Base-by-base conservation (phyloP, 2,797 vertebrate species). In the Botia almorhae region DNA sequence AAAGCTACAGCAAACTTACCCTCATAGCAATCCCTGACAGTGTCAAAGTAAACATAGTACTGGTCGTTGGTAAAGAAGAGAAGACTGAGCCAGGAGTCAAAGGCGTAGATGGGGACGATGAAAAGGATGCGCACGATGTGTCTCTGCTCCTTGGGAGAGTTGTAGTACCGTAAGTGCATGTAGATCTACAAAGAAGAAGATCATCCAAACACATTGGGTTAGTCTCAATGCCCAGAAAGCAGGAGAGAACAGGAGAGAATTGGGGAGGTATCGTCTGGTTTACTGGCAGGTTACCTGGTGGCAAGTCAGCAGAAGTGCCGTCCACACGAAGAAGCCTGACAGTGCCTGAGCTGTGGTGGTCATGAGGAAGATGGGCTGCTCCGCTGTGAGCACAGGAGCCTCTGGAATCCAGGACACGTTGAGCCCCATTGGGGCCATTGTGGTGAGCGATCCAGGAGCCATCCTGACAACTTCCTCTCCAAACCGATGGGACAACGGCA, bases 21-120 rank as follows among this genome's bases (percentile, higher is more conserved):
- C 89, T 99, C 98, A 0, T 99, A 99, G 92, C 98, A 99, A 92
- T 99, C 98, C 14, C 97, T 92, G 81, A 98, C 90, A 0, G 97
- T 99, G 90, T 96, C 95, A 0, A 98, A 99, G 94, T 99, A 99
- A 83, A 99, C 96, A 11, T 99, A 99, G 96, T 96, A 98, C 90
- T 98, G 96, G 89, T 99, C 97, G 0, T 98, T 99, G 91, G 96
- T 99, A 93, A 99, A 98, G 94, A 99, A 99, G 48, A 99, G 96
- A 16, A 99, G 96, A 83, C 98, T 99, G 91, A 99, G 97, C 98
- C 98, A 99, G 0, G 97, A 98, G 90, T 99, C 98, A 0, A 98
- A 97, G 89, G 97, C 97, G 0, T 98, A 99, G 89, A 99, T 99
- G 72, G 98, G 98, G 63, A 99, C 97, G 12, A 99, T 98, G 93